Conservation (phyloP, 2,113 vertebrate species). For the Dipodomys merriami region DNA sequence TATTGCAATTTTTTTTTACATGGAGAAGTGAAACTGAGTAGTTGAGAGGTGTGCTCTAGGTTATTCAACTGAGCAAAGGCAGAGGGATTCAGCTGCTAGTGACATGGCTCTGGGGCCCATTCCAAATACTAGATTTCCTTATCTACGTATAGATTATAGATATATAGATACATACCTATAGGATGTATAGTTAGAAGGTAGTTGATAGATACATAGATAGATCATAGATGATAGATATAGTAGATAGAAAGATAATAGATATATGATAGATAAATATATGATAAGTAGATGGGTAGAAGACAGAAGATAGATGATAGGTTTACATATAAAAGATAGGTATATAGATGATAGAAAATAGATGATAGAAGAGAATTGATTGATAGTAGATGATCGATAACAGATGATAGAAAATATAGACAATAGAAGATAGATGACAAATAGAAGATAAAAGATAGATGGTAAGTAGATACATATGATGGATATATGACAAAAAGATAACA, state of each 20-base stretch:
- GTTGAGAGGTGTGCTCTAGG: not conserved
- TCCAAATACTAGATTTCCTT: not conserved
- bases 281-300: not conserved
- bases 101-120: not conserved
- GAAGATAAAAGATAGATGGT: no score
- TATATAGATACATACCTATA: not conserved
- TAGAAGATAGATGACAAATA: no score
- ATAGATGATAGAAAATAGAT: no score
- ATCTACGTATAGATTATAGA: not conserved
- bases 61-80: not conserved
- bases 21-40: not conserved
- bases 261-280: not conserved
- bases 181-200: not conserved
- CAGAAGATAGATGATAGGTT: no score
- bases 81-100: not conserved
- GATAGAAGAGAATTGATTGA: no score
- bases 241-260: not conserved
- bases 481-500: no score
- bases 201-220: not conserved
- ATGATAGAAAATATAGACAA: not conserved
- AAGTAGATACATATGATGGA: not conserved
- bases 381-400: no score
- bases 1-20: not conserved
- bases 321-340: no score
- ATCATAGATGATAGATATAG: not conserved